Evolutionary conservation across 2,797 vertebrate species (phyloP).

Genomic region (Pangasius mekongensis): DNA sequence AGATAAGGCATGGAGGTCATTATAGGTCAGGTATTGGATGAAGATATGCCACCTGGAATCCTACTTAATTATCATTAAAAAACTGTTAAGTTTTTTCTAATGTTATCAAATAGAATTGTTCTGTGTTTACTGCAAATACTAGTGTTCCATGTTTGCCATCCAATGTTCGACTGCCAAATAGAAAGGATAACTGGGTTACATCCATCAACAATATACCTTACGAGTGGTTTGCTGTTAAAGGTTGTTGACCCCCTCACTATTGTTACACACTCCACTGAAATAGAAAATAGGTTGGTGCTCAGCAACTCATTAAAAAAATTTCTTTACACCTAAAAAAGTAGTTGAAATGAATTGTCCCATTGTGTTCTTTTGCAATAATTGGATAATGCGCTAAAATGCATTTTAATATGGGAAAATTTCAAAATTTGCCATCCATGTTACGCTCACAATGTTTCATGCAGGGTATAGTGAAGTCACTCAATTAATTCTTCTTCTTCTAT

Average conservation of each 20-base stretch:
- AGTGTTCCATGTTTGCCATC: background rate
- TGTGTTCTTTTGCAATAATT: background rate
- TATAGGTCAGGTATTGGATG: background rate
- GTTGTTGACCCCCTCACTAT: background rate
- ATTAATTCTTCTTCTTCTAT: no score
- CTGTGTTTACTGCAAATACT: background rate
- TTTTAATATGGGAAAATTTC: background rate
- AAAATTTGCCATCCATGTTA: background rate
- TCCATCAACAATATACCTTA: background rate
- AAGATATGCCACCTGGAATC: background rate
- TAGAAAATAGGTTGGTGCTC: background rate
- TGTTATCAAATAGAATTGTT: background rate
- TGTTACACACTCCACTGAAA: background rate
- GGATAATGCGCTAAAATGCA: background rate
- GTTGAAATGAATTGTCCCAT: background rate
- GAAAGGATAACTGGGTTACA: background rate
- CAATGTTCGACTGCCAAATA: background rate
- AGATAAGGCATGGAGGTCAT: background rate
- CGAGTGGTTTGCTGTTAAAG: background rate
- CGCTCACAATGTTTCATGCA: no score
- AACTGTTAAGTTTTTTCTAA: no score
- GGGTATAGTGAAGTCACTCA: no score
- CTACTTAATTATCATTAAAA: background rate
- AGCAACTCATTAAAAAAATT: background rate
- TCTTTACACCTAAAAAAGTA: background rate